Percentiles rank a stretch among this genome's conserved stretches.
These are phyloP conservation scores for Lutraria lutraria DNA, from an alignment of 2,888 invertebrate genomes.

Conservation along the genomic window DNA sequence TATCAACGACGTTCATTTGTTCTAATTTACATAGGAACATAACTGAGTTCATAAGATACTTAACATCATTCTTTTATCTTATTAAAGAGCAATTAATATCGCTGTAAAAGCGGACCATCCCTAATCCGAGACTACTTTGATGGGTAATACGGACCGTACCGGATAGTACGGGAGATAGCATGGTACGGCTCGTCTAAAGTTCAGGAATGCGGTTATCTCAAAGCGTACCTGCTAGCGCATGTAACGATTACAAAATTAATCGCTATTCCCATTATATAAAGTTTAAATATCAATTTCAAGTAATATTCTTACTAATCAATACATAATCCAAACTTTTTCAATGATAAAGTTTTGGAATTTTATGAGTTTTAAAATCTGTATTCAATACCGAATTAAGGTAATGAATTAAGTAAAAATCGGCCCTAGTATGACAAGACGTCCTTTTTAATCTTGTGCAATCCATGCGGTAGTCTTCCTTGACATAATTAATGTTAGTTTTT, in stretches of 20 bases:
- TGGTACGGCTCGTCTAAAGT: neutral
- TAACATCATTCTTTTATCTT: neutral
- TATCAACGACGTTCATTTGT: no score
- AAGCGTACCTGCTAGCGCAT: neutral
- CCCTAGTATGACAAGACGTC: neutral
- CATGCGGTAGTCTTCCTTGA: neutral
- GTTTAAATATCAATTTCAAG: neutral
- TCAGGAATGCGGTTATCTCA: constrained; percentile 23
- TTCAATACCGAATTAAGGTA: neutral
- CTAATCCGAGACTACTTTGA: neutral
- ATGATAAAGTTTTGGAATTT: neutral
- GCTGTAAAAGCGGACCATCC: neutral
- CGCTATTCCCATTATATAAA: neutral
- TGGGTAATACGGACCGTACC: neutral
- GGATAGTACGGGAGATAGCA: constrained; percentile 20
- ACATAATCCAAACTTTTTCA: neutral
- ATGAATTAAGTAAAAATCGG: neutral
- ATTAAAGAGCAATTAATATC: neutral
- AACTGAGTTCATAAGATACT: neutral
- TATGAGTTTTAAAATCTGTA: neutral
- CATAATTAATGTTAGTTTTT: neutral
- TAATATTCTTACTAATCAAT: neutral
- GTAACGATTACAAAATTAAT: neutral
- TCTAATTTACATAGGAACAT: no score
- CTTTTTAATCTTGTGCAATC: neutral